These are phyloP conservation scores for Mycetomoellerius zeteki DNA, from an alignment of 1,140 invertebrate species.

Conservation along the genomic window DNA sequence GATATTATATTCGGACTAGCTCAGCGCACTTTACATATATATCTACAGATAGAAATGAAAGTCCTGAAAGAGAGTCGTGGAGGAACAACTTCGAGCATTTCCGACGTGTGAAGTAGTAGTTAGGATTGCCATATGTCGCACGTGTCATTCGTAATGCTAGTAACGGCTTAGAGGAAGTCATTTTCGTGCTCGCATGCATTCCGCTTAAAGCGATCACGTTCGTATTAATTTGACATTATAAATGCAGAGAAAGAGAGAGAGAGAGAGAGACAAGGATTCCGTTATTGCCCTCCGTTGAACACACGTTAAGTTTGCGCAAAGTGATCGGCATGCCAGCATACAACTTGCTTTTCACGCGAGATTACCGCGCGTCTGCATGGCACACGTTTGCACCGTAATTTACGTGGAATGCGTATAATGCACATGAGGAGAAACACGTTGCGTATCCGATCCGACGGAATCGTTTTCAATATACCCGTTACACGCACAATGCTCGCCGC, in stretches of 20 bases:
- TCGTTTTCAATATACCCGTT: constrained; percentile 9
- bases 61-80: no score
- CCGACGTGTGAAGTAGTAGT: background rate
- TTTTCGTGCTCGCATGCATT: constrained; percentile 19
- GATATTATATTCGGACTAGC: no score
- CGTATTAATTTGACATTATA: constrained; percentile 32
- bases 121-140: constrained; percentile 20
- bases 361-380: constrained; percentile 22
- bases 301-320: background rate
- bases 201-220: background rate
- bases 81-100: background rate
- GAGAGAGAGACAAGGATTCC: constrained; percentile 9
- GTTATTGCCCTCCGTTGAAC: constrained; percentile 17
- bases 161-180: constrained; percentile 11
- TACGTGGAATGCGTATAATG: constrained; percentile 20
- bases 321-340: constrained; percentile 21
- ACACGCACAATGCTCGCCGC: background rate
- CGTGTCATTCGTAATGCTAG: background rate
- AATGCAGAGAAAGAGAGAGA: background rate
- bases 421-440: background rate
- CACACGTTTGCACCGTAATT: constrained; percentile 25
- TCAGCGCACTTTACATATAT: no score
- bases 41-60: no score
- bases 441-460: constrained; percentile 11
- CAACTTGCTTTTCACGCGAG: background rate